Percentiles rank a stretch among this genome's conserved stretches.
These are phyloP conservation scores for Apamea anceps DNA, from an alignment of 2,888 invertebrate genomes.

Conservation along the genomic window DNA sequence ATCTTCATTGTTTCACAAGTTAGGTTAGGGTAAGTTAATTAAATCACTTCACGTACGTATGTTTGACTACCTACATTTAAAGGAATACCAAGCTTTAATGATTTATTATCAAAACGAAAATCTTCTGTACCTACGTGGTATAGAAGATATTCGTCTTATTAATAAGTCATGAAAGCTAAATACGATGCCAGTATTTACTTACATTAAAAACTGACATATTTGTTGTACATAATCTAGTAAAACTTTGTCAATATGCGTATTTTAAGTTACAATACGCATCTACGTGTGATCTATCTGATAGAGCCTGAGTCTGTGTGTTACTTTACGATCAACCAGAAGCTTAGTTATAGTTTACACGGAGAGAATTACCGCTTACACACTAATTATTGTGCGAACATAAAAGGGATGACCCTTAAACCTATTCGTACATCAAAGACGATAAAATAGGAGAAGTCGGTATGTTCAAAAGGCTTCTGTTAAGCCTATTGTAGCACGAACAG, in stretches of 20 bases:
- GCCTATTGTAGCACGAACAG: neutral
- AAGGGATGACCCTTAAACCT: neutral
- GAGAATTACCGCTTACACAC: neutral
- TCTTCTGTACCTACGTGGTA: neutral
- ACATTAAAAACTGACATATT: neutral
- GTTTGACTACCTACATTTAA: neutral
- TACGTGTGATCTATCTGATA: neutral
- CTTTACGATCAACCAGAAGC: slow-evolving; percentile 13
- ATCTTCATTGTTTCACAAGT: neutral
- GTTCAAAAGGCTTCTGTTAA: slow-evolving; percentile 8
- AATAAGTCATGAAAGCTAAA: neutral
- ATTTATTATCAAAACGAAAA: neutral
- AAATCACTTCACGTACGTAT: neutral
- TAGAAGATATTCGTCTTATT: neutral
- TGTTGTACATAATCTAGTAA: neutral
- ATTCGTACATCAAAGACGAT: neutral
- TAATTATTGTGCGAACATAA: neutral
- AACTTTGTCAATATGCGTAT: slow-evolving; percentile 3
- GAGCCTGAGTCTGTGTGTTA: neutral
- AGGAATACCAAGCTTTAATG: neutral
- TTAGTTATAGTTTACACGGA: slow-evolving; percentile 1
- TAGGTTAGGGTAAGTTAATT: no score
- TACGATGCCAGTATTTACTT: neutral
- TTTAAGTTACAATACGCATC: no score
- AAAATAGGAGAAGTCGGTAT: slow-evolving; percentile 1